These are phyloP conservation scores for Latrodectus elegans DNA, from an alignment of 2,888 invertebrate species.

Conservation along the genomic window DNA sequence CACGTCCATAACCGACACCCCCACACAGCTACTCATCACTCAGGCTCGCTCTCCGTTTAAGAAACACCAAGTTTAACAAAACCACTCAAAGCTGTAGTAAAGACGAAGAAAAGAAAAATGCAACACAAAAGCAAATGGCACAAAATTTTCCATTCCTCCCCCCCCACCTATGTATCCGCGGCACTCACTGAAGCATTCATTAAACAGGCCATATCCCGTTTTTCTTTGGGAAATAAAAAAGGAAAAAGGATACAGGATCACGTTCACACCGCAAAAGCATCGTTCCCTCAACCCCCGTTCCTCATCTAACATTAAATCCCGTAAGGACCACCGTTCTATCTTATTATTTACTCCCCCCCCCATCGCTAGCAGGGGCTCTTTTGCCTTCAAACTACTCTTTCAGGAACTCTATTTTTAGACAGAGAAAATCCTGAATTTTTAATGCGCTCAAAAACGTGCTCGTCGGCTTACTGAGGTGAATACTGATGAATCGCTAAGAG, in stretches of 20 bases:
- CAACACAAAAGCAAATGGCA: too few relatives aligned
- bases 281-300: neutral
- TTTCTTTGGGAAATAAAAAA: neutral
- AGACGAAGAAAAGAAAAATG: too few relatives aligned
- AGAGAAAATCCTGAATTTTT: conserved; percentile 43
- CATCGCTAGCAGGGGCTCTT: neutral
- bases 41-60: too few relatives aligned
- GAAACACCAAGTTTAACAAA: too few relatives aligned
- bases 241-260: neutral
- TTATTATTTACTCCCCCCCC: neutral
- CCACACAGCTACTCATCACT: too few relatives aligned
- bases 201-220: conserved; percentile 1
- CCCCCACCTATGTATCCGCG: neutral
- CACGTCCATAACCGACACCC: too few relatives aligned
- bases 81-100: too few relatives aligned
- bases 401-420: conserved; percentile 33
- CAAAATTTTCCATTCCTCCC: too few relatives aligned
- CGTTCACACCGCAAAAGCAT: neutral
- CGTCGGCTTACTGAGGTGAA: conserved; percentile 31
- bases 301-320: conserved; percentile 24
- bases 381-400: neutral
- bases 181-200: neutral
- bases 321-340: neutral
- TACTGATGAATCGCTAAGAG: conserved; percentile 27
- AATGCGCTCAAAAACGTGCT: conserved; percentile 54